Conservation (phyloP, 2,113 vertebrate species). For the Lamprologus tigripictilis region DNA sequence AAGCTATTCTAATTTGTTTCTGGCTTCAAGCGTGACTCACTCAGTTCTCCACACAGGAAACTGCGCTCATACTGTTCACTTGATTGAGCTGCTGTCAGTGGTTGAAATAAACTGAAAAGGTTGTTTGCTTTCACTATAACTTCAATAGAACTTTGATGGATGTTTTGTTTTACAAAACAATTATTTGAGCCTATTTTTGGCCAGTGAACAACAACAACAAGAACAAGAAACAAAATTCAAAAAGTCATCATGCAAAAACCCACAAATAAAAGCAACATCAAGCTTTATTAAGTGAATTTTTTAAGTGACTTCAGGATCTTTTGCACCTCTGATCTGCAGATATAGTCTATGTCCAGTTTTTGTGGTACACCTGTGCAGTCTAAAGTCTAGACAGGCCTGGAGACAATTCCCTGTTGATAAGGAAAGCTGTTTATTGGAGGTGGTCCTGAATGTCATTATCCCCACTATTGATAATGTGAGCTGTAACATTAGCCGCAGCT, state of each 20-base stretch:
- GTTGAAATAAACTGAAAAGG: background rate
- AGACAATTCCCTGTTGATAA: background rate
- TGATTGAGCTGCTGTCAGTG: background rate
- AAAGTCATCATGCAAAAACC: background rate
- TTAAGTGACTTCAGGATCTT: background rate
- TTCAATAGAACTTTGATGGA: background rate
- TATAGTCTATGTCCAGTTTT: background rate
- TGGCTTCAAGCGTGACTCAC: background rate
- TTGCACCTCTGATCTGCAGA: background rate
- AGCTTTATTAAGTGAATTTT: background rate
- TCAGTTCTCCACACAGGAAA: background rate
- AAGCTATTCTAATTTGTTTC: background rate
- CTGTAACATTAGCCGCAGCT: background rate
- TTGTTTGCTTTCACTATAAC: background rate
- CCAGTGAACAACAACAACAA: background rate
- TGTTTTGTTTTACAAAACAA: background rate
- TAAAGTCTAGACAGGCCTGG: background rate
- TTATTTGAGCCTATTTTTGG: background rate
- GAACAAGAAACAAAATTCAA: background rate
- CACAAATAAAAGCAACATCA: background rate
- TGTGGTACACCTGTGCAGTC: background rate
- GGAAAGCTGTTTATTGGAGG: background rate
- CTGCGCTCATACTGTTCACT: background rate
- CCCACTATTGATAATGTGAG: background rate
- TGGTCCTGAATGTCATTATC: background rate